Evolutionary conservation across 2,888 invertebrate species (phyloP).

Genomic region (Parochlus steinenii): DNA sequence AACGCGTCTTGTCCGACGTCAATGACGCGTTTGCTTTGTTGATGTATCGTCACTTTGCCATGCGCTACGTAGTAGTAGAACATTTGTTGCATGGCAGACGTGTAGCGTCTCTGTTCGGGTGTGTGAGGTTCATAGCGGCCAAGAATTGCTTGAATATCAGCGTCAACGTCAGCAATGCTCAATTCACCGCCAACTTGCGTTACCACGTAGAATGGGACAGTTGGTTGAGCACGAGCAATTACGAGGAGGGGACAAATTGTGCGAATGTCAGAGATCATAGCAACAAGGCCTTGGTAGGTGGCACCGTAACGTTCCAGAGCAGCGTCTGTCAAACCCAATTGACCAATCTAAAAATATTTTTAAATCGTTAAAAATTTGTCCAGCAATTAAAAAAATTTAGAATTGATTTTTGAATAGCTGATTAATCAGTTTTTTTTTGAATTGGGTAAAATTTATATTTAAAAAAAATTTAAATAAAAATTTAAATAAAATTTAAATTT

Average conservation of each 20-base stretch:
- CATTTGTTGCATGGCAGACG: conserved; percentile 61
- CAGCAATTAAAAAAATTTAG: too few relatives aligned
- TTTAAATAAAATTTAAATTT: too few relatives aligned
- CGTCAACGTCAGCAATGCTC: conserved; percentile 36
- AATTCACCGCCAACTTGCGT: conserved; percentile 40
- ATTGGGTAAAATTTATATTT: too few relatives aligned
- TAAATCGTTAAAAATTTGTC: too few relatives aligned
- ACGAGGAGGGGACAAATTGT: conserved; percentile 61
- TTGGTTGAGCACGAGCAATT: conserved; percentile 42
- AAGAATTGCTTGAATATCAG: conserved; percentile 64
- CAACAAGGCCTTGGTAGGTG: conserved; percentile 47
- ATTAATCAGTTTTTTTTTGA: too few relatives aligned
- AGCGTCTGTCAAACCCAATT: conserved; percentile 41
- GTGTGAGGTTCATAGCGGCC: conserved; percentile 56
- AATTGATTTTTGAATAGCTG: too few relatives aligned
- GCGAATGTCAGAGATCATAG: conserved; percentile 62
- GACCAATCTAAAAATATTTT: conserved; percentile 46
- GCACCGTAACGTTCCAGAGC: conserved; percentile 48
- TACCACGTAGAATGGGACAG: conserved; percentile 57
- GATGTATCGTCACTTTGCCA: conserved; percentile 48
- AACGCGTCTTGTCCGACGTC: conserved; percentile 55
- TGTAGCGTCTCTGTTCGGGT: conserved; percentile 55
- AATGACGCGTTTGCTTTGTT: conserved; percentile 38
- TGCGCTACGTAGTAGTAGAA: conserved; percentile 71
- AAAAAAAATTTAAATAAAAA: too few relatives aligned